phyloP scores from a whole-genome alignment of 1,140 invertebrate genomes.

The Drosophila fuyamai region DNA sequence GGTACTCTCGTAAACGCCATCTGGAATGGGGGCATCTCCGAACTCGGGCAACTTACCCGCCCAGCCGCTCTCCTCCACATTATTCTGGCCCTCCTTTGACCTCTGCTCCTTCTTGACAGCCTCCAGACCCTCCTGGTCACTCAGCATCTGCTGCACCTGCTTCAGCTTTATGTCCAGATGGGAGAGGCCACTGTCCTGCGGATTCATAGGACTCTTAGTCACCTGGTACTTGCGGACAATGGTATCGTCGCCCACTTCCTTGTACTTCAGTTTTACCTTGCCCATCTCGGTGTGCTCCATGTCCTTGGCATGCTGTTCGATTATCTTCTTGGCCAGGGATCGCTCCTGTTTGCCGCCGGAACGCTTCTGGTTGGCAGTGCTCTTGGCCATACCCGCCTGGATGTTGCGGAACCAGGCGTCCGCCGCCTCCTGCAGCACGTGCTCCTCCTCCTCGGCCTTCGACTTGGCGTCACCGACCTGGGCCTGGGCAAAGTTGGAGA shows the following conservation, averaged over 20 bases:
- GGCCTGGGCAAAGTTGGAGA: slow-evolving; percentile 49
- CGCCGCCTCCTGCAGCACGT: slow-evolving; percentile 31
- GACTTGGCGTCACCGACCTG: not conserved
- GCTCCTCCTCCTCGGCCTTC: not conserved
- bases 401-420: slow-evolving; percentile 61
- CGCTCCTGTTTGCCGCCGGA: not conserved
- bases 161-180: slow-evolving; percentile 6
- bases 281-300: not conserved
- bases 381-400: slow-evolving; percentile 11
- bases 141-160: slow-evolving; percentile 1
- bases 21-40: not conserved
- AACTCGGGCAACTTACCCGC: not conserved
- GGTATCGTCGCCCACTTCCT: not conserved
- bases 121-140: not conserved
- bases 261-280: not conserved
- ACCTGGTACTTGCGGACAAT: not conserved
- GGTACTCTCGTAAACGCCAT: slow-evolving; percentile 10
- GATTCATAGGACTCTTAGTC: too few relatives aligned
- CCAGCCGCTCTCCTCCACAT: not conserved
- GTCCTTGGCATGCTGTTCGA: not conserved
- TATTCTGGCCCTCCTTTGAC: not conserved
- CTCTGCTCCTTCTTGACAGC: too few relatives aligned
- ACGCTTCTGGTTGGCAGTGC: not conserved
- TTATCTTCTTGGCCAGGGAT: not conserved
- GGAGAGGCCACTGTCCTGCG: not conserved